Evolutionary conservation across 2,113 vertebrate genomes (phyloP).

Genomic region (Telmatochromis sp.): DNA sequence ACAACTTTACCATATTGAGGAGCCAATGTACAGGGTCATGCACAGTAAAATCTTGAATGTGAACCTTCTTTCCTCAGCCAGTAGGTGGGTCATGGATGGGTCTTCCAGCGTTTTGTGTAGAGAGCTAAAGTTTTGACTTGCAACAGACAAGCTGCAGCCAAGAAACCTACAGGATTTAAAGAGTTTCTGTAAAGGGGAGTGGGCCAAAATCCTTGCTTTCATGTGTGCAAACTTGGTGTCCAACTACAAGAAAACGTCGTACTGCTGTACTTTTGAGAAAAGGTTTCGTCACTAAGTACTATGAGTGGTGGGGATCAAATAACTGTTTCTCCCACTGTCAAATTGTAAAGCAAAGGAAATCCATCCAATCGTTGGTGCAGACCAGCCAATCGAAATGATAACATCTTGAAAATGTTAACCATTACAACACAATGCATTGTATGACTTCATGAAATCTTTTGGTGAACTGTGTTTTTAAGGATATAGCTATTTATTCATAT

Average conservation of each 20-base stretch:
- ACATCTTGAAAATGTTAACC: background rate
- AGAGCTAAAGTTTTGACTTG: background rate
- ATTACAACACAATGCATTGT: background rate
- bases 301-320: background rate
- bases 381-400: background rate
- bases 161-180: background rate
- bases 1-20: background rate
- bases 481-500: background rate
- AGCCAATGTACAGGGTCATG: background rate
- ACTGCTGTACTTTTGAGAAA: background rate
- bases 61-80: background rate
- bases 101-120: background rate
- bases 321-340: background rate
- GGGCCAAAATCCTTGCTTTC: background rate
- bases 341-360: background rate
- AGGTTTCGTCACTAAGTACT: background rate
- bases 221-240: background rate
- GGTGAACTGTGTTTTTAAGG: background rate
- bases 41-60: background rate
- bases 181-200: background rate
- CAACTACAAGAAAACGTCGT: background rate
- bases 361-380: background rate
- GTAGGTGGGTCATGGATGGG: background rate
- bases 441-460: background rate
- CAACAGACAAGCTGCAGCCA: background rate